Evolutionary conservation across 2,797 vertebrate species (phyloP), one percentile per base, ranked within the genome.

Genomic region (Schizopygopsis malacanthus): DNA sequence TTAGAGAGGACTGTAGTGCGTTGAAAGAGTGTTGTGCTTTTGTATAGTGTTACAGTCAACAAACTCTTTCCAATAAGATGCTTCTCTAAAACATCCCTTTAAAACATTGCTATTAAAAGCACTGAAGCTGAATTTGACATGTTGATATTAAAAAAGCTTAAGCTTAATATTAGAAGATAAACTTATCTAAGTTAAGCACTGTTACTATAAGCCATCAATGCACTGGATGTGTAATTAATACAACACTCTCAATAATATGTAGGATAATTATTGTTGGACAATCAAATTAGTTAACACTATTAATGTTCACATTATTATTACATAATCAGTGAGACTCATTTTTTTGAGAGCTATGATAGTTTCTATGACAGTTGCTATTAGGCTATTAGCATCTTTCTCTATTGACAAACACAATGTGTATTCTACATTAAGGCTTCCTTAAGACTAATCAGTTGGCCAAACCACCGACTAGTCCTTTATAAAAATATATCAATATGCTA

Each of bases 281-380:
- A 59, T 41, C 33, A 76, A 76, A 39, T 54, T 25, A 4, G 8
- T 75, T 75, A 20, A 5, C 8, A 59, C 22, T 25, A 41, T 41
- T 78, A 59, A 15, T 9, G 52, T 78, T 59, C 37, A 78, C 12
- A 78, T 41, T 59, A 78, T 59, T 41, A 59, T n/a, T 15, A 78
- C 59, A 16, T 25, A 56, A 39, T 61, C 13, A 61, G 6, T 61
- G 41, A 7, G 2, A 13, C 6, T 61, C 0, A 77, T 56, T 77
- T 77, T 12, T 15, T 1, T 22, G 33, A 56, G 43, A 13, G 25
- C 13, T 73, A 16, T 16, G 7, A 72, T 7, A 15, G 18, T 13
- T 39, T 78, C 11, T n/a, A 25, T 25, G 33, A n/a, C 22, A 76
- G 47, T 12, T 12, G 59, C n/a, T 61, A 12, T 61, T 22, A 41